Evolutionary conservation across 2,113 vertebrate species (phyloP).

Genomic region (Suncus etruscus): DNA sequence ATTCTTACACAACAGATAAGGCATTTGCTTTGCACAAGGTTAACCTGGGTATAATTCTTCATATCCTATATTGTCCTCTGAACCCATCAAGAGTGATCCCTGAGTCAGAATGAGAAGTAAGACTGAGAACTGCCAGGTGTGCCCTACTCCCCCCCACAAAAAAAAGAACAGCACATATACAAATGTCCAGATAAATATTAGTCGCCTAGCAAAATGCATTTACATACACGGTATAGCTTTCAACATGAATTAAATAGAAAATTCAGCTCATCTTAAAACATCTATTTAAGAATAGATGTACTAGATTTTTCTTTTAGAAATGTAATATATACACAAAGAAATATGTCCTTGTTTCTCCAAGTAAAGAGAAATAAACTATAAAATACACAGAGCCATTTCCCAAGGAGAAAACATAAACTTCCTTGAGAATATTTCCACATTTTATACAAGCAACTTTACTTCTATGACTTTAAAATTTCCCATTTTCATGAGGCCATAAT

Average conservation of each 20-base stretch:
- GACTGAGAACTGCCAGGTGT: too few species aligned
- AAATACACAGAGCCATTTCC: background rate
- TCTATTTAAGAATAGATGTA: background rate
- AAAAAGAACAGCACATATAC: conserved; percentile 33
- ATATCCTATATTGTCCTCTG: too few species aligned
- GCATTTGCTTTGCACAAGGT: too few species aligned
- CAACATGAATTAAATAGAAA: background rate
- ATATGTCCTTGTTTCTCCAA: background rate
- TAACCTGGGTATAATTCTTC: too few species aligned
- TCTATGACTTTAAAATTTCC: background rate
- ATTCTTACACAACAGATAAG: too few species aligned
- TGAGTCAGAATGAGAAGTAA: too few species aligned
- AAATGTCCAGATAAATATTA: conserved; percentile 6
- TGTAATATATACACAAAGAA: conserved; percentile 15
- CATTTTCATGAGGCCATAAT: conserved; percentile 8
- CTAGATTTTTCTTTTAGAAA: conserved; percentile 3
- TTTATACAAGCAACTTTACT: background rate
- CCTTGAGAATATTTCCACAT: background rate
- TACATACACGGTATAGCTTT: conserved; percentile 19
- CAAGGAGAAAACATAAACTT: background rate
- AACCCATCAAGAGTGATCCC: too few species aligned
- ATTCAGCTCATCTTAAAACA: background rate
- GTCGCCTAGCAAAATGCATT: background rate
- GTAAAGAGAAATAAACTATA: background rate
- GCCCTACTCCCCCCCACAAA: too few species aligned